phyloP scores from a whole-genome alignment of 2,113 vertebrate species.

The Malurus cyaneus region DNA sequence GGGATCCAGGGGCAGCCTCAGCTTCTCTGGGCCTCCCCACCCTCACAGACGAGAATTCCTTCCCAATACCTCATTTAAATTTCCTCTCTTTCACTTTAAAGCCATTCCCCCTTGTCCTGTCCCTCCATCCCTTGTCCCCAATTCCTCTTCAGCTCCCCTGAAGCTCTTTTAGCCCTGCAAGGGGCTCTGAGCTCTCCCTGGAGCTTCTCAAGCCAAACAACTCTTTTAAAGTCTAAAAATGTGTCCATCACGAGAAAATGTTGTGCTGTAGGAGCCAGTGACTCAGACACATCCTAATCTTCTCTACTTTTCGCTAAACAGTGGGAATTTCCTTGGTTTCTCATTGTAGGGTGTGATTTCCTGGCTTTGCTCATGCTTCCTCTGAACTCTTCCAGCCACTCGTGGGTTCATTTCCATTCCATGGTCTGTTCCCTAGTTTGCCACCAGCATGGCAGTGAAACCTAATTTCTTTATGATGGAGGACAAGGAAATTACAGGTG shows the following conservation, averaged over 20 bases:
- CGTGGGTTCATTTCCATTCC: not conserved
- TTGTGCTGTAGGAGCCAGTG: too few relatives aligned
- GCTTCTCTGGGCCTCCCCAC: accelerated
- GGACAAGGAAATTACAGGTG: not conserved
- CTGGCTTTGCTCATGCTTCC: not conserved
- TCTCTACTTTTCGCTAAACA: not conserved
- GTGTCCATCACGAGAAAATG: not conserved
- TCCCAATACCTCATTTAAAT: not conserved
- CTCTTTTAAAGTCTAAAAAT: not conserved
- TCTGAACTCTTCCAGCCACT: not conserved
- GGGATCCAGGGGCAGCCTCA: not conserved
- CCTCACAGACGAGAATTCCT: accelerated
- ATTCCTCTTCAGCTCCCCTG: not conserved
- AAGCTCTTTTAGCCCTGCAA: not conserved
- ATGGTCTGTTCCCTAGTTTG: not conserved
- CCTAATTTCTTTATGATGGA: not conserved
- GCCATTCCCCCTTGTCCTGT: accelerated
- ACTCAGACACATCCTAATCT: not conserved
- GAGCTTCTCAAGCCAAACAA: not conserved
- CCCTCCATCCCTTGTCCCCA: accelerated
- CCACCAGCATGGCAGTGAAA: not conserved
- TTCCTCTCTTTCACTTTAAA: not conserved
- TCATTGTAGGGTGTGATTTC: not conserved
- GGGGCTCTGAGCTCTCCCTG: not conserved
- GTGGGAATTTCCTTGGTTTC: not conserved